These are phyloP conservation scores for Volucella zonaria DNA, from an alignment of 2,888 invertebrate genomes.

Conservation along the genomic window DNA sequence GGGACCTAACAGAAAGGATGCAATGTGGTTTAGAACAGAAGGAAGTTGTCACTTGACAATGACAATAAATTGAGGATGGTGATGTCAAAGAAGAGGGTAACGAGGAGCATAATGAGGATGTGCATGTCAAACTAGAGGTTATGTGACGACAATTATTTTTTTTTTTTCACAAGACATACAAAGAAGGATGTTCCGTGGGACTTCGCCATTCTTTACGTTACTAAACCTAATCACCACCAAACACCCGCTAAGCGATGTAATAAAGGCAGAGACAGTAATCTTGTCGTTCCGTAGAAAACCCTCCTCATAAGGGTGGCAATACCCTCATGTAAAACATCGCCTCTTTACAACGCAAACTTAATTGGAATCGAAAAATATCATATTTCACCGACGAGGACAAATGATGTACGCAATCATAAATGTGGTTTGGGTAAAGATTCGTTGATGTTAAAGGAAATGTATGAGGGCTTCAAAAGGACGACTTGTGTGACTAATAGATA, in stretches of 20 bases:
- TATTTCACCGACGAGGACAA: conserved; percentile 11
- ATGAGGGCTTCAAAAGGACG: too few relatives aligned
- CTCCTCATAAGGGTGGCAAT: background rate
- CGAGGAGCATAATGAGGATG: conserved; percentile 35
- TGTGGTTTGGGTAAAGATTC: background rate
- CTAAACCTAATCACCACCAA: background rate
- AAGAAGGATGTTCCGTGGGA: too few relatives aligned
- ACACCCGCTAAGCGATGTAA: background rate
- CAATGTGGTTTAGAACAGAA: conserved; percentile 42
- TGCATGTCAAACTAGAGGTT: conserved; percentile 48
- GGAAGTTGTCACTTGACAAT: conserved; percentile 17
- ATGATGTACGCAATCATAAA: conserved; percentile 1
- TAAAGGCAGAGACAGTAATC: background rate
- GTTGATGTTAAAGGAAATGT: too few relatives aligned
- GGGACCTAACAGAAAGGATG: background rate
- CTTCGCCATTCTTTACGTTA: too few relatives aligned
- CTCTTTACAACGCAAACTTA: background rate
- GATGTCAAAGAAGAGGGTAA: background rate
- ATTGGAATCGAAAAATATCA: conserved; percentile 25
- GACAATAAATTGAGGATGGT: background rate
- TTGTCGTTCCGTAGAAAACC: background rate
- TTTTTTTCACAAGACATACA: background rate
- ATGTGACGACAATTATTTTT: conserved; percentile 3
- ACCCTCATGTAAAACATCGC: conserved; percentile 22
- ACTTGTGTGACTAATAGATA: too few relatives aligned